These are phyloP conservation scores for Saiga tatarica DNA, from an alignment of 2,113 vertebrate genomes.

Conservation along the genomic window DNA sequence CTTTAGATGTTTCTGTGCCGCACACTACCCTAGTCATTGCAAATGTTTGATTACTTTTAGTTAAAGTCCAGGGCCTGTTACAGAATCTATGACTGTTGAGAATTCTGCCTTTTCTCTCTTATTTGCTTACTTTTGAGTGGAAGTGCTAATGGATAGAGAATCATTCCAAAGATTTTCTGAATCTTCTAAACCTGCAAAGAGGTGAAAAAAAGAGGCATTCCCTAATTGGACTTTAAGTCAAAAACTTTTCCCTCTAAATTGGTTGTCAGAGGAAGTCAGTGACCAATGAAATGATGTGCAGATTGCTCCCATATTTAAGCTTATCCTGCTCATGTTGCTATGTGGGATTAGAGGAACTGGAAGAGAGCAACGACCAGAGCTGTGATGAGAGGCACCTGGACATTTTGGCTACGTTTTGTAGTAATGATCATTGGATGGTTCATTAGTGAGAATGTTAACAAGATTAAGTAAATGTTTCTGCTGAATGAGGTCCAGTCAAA, in stretches of 20 bases:
- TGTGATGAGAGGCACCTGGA: conserved; percentile 44
- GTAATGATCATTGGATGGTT: background rate
- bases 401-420: background rate
- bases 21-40: background rate
- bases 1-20: background rate
- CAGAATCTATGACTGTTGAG: background rate
- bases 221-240: background rate
- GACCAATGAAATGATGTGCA: background rate
- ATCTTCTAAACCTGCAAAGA: background rate
- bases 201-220: background rate
- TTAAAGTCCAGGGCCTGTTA: background rate
- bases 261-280: background rate
- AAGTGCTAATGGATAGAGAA: background rate
- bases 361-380: background rate
- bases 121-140: background rate
- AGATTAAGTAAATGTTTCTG: conserved; percentile 45
- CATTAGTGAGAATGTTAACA: conserved; percentile 18
- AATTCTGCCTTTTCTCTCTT: background rate
- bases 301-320: background rate
- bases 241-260: background rate
- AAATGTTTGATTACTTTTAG: background rate
- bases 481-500: conserved; percentile 27
- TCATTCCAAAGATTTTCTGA: background rate
- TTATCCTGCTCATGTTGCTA: background rate
- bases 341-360: background rate